A percentile compares a stretch with the other conserved stretches of the same genome.
phyloP scores from a whole-genome alignment of 2,113 vertebrate species.

The Rhagologus leucostigma region DNA sequence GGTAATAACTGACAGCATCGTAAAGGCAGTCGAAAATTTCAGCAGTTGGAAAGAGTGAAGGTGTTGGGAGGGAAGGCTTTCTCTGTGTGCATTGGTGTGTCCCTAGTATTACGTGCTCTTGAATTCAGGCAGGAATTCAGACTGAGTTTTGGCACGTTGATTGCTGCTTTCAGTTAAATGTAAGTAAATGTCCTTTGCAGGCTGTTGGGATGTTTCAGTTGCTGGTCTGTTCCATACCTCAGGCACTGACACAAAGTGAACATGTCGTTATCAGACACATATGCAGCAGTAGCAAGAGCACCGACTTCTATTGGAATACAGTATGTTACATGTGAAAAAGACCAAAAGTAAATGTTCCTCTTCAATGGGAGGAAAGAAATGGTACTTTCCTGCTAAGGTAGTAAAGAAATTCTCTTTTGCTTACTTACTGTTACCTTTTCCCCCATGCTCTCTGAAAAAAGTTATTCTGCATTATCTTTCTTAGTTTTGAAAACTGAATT shows the following conservation, averaged over 20 bases:
- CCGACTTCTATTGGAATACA: background rate
- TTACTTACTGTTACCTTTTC: background rate
- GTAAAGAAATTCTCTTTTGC: background rate
- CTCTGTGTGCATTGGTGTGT: fast-evolving
- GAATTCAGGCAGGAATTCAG: background rate
- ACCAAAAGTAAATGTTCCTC: background rate
- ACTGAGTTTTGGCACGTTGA: background rate
- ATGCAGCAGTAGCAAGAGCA: background rate
- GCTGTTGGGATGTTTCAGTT: background rate
- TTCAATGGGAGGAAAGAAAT: background rate
- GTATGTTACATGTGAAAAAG: background rate
- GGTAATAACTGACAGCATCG: background rate
- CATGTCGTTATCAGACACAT: background rate
- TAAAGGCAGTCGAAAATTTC: background rate
- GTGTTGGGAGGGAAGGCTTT: background rate
- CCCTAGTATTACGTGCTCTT: background rate
- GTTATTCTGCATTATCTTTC: background rate
- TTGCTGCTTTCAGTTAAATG: background rate
- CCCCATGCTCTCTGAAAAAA: background rate
- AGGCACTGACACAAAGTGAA: background rate
- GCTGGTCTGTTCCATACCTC: background rate
- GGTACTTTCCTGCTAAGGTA: background rate
- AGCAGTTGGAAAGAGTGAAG: background rate
- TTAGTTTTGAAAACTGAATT: background rate
- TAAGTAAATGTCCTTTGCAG: background rate